A percentile compares a stretch with the other conserved stretches of the same genome.
Conservation (phyloP, 2,797 vertebrate species). For the Centropyge bicolor region DNA sequence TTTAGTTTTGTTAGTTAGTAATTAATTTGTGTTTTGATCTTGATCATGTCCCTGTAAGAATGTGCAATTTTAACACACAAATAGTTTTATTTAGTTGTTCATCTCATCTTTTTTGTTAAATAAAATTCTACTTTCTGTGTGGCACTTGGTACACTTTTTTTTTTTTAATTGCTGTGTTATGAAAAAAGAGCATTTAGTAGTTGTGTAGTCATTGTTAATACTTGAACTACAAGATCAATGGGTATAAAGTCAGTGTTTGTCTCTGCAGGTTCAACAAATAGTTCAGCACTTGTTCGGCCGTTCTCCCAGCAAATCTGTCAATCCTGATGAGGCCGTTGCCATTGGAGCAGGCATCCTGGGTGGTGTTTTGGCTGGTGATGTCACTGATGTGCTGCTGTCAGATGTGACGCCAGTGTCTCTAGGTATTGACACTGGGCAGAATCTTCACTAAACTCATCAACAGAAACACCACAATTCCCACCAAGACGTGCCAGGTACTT, state of each 20-base stretch:
- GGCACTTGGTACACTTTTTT: neutral
- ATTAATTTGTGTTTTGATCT: neutral
- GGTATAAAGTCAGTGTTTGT: neutral
- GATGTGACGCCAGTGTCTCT: constrained; percentile 97
- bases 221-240: too few relatives aligned
- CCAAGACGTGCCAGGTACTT: constrained; percentile 96
- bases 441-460: constrained; percentile 99
- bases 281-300: constrained; percentile 98
- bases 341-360: constrained; percentile 98
- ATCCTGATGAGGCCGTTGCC: constrained; percentile 97
- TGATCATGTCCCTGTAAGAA: neutral
- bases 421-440: constrained; percentile 97
- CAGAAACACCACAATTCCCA: constrained; percentile 98
- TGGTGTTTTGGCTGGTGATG: constrained; percentile 95
- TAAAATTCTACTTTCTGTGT: too few relatives aligned
- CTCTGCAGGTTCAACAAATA: constrained; percentile 93
- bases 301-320: constrained; percentile 97
- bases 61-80: neutral
- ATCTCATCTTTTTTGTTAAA: neutral
- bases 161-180: neutral
- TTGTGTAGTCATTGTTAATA: too few relatives aligned
- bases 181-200: neutral
- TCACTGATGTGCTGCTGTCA: constrained; percentile 95
- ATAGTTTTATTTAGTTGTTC: neutral
- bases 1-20: neutral